A percentile compares a stretch with the other conserved stretches of the same genome.
phyloP scores from a whole-genome alignment of 2,113 vertebrate genomes.

The Neoarius graeffei region DNA sequence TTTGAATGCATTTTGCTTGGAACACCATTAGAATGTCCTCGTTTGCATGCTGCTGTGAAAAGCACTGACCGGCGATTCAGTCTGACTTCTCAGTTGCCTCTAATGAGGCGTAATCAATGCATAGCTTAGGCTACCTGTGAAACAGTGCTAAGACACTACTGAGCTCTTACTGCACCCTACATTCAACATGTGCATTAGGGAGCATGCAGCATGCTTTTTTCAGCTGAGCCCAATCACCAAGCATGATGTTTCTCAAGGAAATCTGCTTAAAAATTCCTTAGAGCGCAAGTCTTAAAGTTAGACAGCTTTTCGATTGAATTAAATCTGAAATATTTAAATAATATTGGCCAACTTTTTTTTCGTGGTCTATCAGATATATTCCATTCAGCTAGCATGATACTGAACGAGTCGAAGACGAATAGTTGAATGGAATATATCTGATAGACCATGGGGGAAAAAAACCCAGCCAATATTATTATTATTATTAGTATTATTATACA shows the following conservation, averaged over 20 bases:
- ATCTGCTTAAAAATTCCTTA: neutral
- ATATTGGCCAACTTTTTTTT: too few relatives aligned
- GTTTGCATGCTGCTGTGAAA: slow-evolving; percentile 6
- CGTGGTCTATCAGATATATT: too few relatives aligned
- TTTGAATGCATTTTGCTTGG: slow-evolving; percentile 11
- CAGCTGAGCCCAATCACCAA: neutral
- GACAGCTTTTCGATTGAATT: too few relatives aligned
- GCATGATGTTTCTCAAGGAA: neutral
- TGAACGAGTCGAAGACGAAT: too few relatives aligned
- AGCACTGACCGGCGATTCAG: neutral
- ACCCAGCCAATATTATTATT: too few relatives aligned
- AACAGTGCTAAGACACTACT: neutral
- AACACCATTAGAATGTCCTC: neutral
- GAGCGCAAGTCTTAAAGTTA: too few relatives aligned
- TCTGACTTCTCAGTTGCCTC: slow-evolving; percentile 15
- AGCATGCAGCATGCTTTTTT: neutral
- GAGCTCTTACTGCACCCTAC: neutral
- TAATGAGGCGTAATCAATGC: slow-evolving; percentile 47
- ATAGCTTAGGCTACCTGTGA: neutral
- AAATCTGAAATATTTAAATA: too few relatives aligned
- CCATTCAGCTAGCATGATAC: too few relatives aligned
- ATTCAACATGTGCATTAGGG: neutral
- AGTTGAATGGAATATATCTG: too few relatives aligned
- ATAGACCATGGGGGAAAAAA: too few relatives aligned
- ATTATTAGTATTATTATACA: too few relatives aligned